Evolutionary conservation across 2,888 invertebrate species (phyloP), one percentile per base, ranked within the genome.

Genomic region (Morpho helenor): DNA sequence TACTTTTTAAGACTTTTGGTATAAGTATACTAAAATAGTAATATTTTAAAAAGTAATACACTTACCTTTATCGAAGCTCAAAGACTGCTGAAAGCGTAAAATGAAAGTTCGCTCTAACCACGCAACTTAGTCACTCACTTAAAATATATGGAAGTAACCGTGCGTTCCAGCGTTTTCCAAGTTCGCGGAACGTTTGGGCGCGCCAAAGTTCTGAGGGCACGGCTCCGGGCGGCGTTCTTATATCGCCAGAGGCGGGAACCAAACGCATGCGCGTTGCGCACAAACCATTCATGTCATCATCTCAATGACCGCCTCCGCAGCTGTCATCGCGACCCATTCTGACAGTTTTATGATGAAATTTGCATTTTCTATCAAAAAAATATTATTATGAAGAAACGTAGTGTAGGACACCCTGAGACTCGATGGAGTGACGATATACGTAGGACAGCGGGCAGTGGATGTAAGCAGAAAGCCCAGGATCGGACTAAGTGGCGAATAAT

Each of bases 201-300:
- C 87, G 87, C 79, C 80, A 86, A 89, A 88, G 84, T 89, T 87
- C 77, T 89, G 89, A 76, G 87, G 74, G 77, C 72, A 70, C 73
- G 70, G 80, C 72, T 76, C 76, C 76, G 76, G 69, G 77, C 73
- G 71, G 68, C 84, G 80, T 70, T 84, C 84, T 89, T 90, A 87
- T 89, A 90, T 90, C 84, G 78, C 70, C 61, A 75, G 69, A 70
- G 68, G 71, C 70, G 71, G 71, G 66, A 68, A 42, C 47, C 56
- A 52, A 59, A 66, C 73, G 72, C 72, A 69, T 72, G 72, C 69
- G 66, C 73, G 66, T 65, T 72, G 72, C 69, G 66, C 73, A 66
- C 65, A 72, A 73, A 85, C 84, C 88, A 84, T 88, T 90, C 89
- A 89, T 68, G 57, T 60, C 63, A 77, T 74, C 71, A 75, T 80